These are phyloP conservation scores for Caenorhabditis sp. DNA, from an alignment of 2,888 invertebrate genomes.

Conservation along the genomic window DNA sequence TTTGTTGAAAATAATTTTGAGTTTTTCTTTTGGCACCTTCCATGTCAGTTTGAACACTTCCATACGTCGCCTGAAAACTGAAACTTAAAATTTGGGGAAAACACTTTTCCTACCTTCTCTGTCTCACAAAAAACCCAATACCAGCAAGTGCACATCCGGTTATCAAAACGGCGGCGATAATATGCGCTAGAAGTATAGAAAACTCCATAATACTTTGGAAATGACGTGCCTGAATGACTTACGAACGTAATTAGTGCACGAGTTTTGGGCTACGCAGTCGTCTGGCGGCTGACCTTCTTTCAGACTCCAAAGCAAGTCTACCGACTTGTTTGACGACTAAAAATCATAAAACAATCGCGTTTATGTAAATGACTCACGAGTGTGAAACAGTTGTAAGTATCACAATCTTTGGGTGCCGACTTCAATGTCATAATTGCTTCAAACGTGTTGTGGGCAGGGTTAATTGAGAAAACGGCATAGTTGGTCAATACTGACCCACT, in stretches of 20 bases:
- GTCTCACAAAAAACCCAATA: neutral
- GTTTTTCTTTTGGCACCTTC: conserved; percentile 64
- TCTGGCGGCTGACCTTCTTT: conserved; percentile 21
- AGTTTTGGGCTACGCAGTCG: conserved; percentile 25
- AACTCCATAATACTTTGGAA: neutral
- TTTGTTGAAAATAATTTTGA: conserved; percentile 76
- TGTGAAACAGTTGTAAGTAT: conserved; percentile 43
- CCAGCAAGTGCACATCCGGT: neutral
- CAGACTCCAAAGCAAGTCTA: conserved; percentile 31
- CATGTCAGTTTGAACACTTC: conserved; percentile 59
- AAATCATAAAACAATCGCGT: neutral
- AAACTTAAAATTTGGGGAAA: neutral
- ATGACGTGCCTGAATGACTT: neutral
- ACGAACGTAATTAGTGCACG: conserved; percentile 44
- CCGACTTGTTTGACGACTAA: conserved; percentile 8
- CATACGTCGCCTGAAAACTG: conserved; percentile 12
- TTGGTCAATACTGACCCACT: conserved; percentile 24
- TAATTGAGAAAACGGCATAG: conserved; percentile 36
- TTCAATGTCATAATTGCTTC: conserved; percentile 21
- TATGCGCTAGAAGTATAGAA: conserved; percentile 19
- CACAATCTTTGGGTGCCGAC: conserved; percentile 32
- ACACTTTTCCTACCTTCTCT: conserved; percentile 6
- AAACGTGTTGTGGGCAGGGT: conserved; percentile 19
- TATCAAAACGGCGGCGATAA: conserved; percentile 6
- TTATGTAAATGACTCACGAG: conserved; percentile 25